These are phyloP conservation scores for Belgica antarctica DNA, from an alignment of 2,888 invertebrate species.

Conservation along the genomic window DNA sequence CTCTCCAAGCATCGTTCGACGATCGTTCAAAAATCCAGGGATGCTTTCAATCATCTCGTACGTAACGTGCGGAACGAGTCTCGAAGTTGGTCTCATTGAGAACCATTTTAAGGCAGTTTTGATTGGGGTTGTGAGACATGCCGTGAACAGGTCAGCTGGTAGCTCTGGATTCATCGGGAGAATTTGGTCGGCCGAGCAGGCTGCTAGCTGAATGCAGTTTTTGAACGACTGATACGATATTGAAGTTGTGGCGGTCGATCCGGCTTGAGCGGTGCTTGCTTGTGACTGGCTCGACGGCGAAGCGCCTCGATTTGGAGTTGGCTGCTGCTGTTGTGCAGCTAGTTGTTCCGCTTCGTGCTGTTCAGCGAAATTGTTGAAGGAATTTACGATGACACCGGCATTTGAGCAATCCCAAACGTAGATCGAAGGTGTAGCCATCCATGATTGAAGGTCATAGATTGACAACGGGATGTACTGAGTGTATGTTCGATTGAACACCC, in stretches of 20 bases:
- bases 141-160: constrained; percentile 96
- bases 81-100: constrained; percentile 75
- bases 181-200: constrained; percentile 89
- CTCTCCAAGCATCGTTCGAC: constrained; percentile 96
- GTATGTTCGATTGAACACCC: constrained; percentile 98
- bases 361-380: constrained; percentile 82
- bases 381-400: constrained; percentile 93
- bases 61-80: constrained; percentile 77
- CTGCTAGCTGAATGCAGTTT: constrained; percentile 94
- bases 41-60: constrained; percentile 90
- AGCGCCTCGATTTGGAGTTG: constrained; percentile 14
- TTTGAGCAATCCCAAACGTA: constrained; percentile 99
- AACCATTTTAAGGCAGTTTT: constrained; percentile 95
- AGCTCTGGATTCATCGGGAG: constrained; percentile 96
- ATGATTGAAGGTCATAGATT: constrained; percentile 95
- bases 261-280: neutral
- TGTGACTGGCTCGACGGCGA: neutral
- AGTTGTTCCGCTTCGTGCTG: constrained; percentile 79
- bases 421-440: constrained; percentile 99
- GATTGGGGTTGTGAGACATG: constrained; percentile 97
- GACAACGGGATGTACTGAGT: constrained; percentile 99
- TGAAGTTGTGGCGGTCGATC: constrained; percentile 4
- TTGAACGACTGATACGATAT: constrained; percentile 60
- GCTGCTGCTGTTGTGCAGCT: constrained; percentile 18
- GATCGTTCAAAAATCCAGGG: constrained; percentile 90